Percentiles rank a stretch among this genome's conserved stretches.
Evolutionary conservation across 2,888 invertebrate genomes (phyloP).

Genomic region (Macrosoma leucophasiata): DNA sequence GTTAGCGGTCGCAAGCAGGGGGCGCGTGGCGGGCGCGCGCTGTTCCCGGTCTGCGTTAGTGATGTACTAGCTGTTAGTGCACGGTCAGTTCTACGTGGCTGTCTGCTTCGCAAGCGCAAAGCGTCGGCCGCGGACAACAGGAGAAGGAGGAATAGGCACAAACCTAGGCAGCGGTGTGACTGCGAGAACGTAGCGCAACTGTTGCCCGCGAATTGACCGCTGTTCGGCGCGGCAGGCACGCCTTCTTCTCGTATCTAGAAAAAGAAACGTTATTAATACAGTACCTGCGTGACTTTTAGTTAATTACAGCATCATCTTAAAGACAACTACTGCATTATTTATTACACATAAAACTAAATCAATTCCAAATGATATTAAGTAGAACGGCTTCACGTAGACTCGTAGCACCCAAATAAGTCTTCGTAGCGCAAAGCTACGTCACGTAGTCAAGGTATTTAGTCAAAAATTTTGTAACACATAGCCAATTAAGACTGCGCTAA

Average conservation of each 20-base stretch:
- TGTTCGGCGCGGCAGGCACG: conserved; percentile 32
- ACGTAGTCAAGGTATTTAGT: too few relatives aligned
- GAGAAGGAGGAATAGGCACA: conserved; percentile 64
- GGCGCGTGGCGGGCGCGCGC: conserved; percentile 46
- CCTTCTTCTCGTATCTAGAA: conserved; percentile 64
- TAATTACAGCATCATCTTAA: too few relatives aligned
- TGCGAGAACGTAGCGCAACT: conserved; percentile 58
- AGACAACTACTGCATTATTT: too few relatives aligned
- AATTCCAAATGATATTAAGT: too few relatives aligned
- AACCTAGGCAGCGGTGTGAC: conserved; percentile 68
- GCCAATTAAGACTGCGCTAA: too few relatives aligned
- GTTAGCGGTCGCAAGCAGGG: conserved; percentile 43
- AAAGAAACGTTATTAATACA: conserved; percentile 18
- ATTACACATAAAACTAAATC: too few relatives aligned
- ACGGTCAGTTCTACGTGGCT: conserved; percentile 46
- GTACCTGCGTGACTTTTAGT: too few relatives aligned
- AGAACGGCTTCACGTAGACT: too few relatives aligned
- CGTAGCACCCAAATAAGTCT: too few relatives aligned
- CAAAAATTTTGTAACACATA: too few relatives aligned
- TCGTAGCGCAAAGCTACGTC: too few relatives aligned
- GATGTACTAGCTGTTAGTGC: conserved; percentile 59
- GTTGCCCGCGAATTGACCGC: conserved; percentile 36
- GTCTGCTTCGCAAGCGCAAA: conserved; percentile 38
- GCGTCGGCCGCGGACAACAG: conserved; percentile 48
- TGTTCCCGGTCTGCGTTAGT: conserved; percentile 37